Conservation (phyloP, 2,797 vertebrate species). For the Phoxinus dragarum region DNA sequence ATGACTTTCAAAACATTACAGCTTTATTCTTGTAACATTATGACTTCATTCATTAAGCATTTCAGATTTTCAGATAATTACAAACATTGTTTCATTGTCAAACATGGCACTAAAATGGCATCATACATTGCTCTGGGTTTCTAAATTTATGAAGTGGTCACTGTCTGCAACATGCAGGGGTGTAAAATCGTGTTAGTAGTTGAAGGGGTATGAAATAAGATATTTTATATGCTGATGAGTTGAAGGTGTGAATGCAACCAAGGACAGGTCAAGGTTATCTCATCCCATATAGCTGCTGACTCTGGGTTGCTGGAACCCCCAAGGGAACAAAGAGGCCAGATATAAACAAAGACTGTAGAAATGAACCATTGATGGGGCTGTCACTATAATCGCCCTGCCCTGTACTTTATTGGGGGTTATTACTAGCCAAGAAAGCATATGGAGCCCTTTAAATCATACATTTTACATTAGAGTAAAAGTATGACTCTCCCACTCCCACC, state of each 20-base stretch:
- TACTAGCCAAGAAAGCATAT: conserved; percentile 28
- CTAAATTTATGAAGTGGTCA: conserved; percentile 19
- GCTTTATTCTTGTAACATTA: not conserved
- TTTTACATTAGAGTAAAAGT: conserved; percentile 39
- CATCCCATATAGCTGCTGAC: not conserved
- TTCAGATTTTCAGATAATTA: not conserved
- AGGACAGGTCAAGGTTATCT: conserved; percentile 32
- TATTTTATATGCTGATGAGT: not conserved
- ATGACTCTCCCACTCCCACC: conserved; percentile 41
- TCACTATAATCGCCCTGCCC: conserved; percentile 23
- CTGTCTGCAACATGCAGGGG: not conserved
- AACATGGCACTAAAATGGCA: not conserved
- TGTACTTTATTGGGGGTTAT: conserved; percentile 36
- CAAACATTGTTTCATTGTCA: not conserved
- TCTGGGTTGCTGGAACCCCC: not conserved
- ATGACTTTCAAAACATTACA: not conserved
- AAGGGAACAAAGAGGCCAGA: not conserved
- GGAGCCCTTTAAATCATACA: conserved; percentile 2
- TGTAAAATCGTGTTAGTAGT: not conserved
- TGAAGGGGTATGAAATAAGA: not conserved
- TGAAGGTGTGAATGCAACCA: conserved; percentile 12
- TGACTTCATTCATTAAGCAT: too few species aligned
- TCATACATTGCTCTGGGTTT: not conserved
- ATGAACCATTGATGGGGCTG: conserved; percentile 39
- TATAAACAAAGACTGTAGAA: conserved; percentile 39